A percentile compares a stretch with the other conserved stretches of the same genome.
phyloP scores from a whole-genome alignment of 2,113 vertebrate genomes.

The Boleophthalmus pectinirostris region DNA sequence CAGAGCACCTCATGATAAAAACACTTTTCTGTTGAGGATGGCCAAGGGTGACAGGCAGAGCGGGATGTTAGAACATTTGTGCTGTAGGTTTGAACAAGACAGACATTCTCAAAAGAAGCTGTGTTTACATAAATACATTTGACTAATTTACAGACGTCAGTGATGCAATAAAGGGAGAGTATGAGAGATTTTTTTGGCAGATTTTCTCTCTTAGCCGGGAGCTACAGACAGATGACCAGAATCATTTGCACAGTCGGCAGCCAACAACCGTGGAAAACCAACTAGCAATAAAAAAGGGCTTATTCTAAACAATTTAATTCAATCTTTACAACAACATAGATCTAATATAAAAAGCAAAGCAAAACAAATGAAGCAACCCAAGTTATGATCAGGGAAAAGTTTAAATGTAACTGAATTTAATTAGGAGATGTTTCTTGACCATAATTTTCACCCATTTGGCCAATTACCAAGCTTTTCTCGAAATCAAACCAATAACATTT shows the following conservation, averaged over 20 bases:
- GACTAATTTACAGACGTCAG: background rate
- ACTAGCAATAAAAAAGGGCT: too few relatives aligned
- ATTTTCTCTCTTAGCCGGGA: background rate
- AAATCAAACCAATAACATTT: background rate
- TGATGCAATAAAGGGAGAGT: background rate
- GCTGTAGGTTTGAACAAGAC: conserved; percentile 34
- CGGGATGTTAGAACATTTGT: conserved; percentile 34
- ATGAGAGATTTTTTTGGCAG: background rate
- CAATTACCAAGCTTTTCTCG: background rate
- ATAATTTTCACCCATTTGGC: background rate
- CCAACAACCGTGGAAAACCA: too few relatives aligned
- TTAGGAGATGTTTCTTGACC: background rate
- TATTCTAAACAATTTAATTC: too few relatives aligned
- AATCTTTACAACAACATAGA: too few relatives aligned
- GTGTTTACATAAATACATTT: background rate
- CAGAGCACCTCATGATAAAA: conserved; percentile 16
- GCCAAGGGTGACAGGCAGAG: conserved; percentile 29
- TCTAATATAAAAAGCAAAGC: too few relatives aligned
- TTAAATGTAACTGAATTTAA: background rate
- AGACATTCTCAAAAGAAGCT: background rate
- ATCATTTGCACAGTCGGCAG: too few relatives aligned
- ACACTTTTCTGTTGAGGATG: background rate
- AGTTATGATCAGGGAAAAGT: background rate
- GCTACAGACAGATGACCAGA: background rate
- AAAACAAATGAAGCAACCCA: too few relatives aligned